Base-by-base conservation (phyloP, 1,140 invertebrate genomes). In the Leguminivora glycinivorella region DNA sequence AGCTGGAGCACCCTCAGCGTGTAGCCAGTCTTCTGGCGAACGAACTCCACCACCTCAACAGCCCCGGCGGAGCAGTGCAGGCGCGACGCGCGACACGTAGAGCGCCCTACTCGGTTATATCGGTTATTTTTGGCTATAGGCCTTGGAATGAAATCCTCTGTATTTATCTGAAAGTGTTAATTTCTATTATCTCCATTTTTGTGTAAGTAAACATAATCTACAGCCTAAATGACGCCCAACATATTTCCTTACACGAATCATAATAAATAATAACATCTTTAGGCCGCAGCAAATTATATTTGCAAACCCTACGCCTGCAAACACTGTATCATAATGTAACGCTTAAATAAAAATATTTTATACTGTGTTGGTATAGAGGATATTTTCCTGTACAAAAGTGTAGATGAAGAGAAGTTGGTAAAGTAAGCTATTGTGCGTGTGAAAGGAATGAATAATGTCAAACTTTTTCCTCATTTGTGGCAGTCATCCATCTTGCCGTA, bases 361-460 rank as follows among this genome's bases (percentile, higher is more conserved):
- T 17, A 1, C n/a, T n/a, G n/a, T n/a, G 40, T 43, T 43, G 1
- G 17, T 17, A 43, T 43, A 43, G 17, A 43, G 40, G n/a, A 14
- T 5, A 43, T 17, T n/a, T 43, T 43, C 0, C 14, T 17, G 6
- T 43, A n/a, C 40, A 43, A 43, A 14, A 6, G 2, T n/a, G 14
- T 43, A 43, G 10, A 38, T 38, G 1, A 38, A 14, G 34, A 38
- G 40, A 43, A 4, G n/a, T 43, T 43, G 40, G 5, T 5, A 7
- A 43, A 43, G 40, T 43, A 17, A 43, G 40, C 12, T 14, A 40
- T 40, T 52, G 5, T 52, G 4, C 19, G 17, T 52, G 17, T 22
- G 47, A 52, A 52, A 22, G 47, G 19, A 52, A 52, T 52, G 47
- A 52, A 52, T 52, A 52, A 52, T 52, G 47, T 22, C 47, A 52